Base-by-base conservation (phyloP, 2,888 invertebrate genomes). In the Iphiclides podalirius region DNA sequence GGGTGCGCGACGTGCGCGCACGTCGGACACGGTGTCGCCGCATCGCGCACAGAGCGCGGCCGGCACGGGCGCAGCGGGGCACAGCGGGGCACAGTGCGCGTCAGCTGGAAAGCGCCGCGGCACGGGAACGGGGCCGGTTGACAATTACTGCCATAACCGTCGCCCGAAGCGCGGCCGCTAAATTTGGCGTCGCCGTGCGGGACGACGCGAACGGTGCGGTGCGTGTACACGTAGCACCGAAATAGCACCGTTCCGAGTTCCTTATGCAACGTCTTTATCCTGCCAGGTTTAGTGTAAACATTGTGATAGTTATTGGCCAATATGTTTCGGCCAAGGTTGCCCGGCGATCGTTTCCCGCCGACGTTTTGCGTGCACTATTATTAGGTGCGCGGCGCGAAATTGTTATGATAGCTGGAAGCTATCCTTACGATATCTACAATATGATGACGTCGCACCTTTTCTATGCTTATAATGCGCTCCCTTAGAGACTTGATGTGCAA, bases 91-190 rank as follows among this genome's bases (percentile, higher is more conserved):
- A 4, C 20, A 6, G 41, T 33, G 46, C 38, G 13, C 48, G 39
- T n/a, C 45, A 57, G 59, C 42, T 47, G 60, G 58, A 63, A 59
- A 52, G 49, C 62, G 40, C 51, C 15, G 9, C 37, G 14, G 20
- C 42, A n/a, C 38, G 11, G n/a, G 13, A 23, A 40, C 53, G 55
- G 52, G 50, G 58, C 57, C 61, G 61, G 66, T 72, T 11, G 79
- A 79, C 79, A 77, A 74, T 75, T 75, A 70, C 72, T 69, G 67
- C 78, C 79, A 79, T 77, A 82, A 79, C 67, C 52, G 75, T 68
- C 65, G 60, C 59, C 59, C 67, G 70, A 70, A 69, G 66, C 70
- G 73, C 67, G 72, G 64, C 47, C 53, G 67, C 72, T 79, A 77
- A 75, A 70, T 79, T 65, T 73, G 72, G 73, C 70, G 52, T 56